Conservation (phyloP, 2,113 vertebrate genomes). For the Tenrec ecaudatus region DNA sequence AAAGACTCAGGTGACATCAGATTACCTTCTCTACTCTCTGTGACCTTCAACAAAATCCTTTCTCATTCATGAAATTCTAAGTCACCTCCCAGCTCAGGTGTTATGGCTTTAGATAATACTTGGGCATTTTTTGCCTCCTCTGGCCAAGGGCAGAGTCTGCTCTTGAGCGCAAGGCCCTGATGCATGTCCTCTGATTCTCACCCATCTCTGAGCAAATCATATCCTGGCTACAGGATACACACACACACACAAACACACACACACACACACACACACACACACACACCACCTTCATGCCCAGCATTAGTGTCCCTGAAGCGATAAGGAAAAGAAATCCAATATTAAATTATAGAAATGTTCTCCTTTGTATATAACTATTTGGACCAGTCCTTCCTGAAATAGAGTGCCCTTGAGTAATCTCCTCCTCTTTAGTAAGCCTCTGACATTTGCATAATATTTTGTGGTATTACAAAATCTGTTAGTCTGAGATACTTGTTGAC, state of each 20-base stretch:
- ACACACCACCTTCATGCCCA: background rate
- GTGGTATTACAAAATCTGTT: background rate
- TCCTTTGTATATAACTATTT: background rate
- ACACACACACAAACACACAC: background rate
- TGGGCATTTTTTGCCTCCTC: background rate
- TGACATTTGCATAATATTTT: background rate
- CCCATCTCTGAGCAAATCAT: background rate
- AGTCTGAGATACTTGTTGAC: background rate
- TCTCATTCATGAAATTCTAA: background rate
- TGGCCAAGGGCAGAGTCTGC: background rate
- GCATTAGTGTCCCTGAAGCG: background rate
- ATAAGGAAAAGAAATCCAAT: background rate
- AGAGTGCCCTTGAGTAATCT: background rate
- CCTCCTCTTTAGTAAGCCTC: constrained; percentile 7
- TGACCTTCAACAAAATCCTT: background rate
- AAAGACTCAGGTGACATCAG: background rate
- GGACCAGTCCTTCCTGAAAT: background rate
- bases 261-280: too few species aligned
- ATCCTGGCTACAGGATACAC: background rate
- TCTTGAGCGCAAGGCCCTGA: background rate
- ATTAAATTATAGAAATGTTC: background rate
- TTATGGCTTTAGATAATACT: background rate
- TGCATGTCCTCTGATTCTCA: background rate
- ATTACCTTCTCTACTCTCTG: background rate
- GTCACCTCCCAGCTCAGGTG: background rate